These are phyloP conservation scores for Cistogaster globosa DNA, from an alignment of 2,888 invertebrate species.

Conservation along the genomic window DNA sequence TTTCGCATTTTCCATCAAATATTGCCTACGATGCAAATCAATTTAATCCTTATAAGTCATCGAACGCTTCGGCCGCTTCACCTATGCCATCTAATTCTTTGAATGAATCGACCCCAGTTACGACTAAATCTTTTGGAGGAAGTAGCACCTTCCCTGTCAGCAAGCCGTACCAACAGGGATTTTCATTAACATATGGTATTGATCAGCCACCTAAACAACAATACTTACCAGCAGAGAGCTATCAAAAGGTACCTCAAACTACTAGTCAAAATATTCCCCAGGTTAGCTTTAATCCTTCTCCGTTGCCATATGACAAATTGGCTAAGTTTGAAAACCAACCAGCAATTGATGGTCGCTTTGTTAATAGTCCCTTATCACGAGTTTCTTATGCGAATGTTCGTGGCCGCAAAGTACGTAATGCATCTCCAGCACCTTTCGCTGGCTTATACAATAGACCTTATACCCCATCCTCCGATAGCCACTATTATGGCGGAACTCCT, in stretches of 20 bases:
- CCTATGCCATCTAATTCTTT: slow-evolving; percentile 1
- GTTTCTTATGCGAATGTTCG: slow-evolving; percentile 54
- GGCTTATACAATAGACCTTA: slow-evolving; percentile 52
- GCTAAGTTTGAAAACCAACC: slow-evolving; percentile 79
- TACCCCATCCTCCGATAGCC: slow-evolving; percentile 32
- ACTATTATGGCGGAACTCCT: slow-evolving; percentile 34
- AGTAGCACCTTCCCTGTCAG: slow-evolving; percentile 36
- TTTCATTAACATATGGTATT: slow-evolving; percentile 37
- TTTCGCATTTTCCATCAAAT: not conserved
- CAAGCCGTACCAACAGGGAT: slow-evolving; percentile 51
- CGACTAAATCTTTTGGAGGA: not conserved
- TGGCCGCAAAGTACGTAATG: slow-evolving; percentile 75
- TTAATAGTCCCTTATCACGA: slow-evolving; percentile 33
- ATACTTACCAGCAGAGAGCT: slow-evolving; percentile 73
- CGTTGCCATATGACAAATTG: slow-evolving; percentile 80
- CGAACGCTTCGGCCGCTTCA: not conserved
- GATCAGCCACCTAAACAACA: slow-evolving; percentile 73
- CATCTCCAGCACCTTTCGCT: slow-evolving; percentile 77
- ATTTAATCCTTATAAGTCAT: slow-evolving; percentile 18
- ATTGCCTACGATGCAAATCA: slow-evolving; percentile 7
- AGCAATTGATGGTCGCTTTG: slow-evolving; percentile 30
- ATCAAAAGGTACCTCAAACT: slow-evolving; percentile 74
- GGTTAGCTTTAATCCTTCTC: slow-evolving; percentile 80
- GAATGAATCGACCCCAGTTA: not conserved
- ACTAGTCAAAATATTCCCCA: slow-evolving; percentile 71